Evolutionary conservation across 2,888 invertebrate genomes (phyloP), one percentile per base, ranked within the genome.

Genomic region (Pilophorus perplexus): DNA sequence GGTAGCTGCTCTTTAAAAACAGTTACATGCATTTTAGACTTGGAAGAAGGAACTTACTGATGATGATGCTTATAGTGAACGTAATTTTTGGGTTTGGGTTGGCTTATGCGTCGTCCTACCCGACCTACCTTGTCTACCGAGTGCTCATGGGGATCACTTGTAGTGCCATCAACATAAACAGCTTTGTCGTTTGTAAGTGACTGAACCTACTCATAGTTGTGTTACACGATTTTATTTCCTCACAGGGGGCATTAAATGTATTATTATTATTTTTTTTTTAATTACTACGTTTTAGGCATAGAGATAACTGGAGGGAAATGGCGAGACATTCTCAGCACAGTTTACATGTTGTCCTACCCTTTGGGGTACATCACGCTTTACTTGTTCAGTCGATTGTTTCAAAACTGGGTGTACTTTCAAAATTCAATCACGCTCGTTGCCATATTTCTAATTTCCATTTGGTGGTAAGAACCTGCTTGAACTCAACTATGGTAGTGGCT

Each of bases 251-350:
- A n/a, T n/a, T n/a, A n/a, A n/a, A n/a, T n/a, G n/a, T n/a, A n/a
- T n/a, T n/a, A n/a, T n/a, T n/a, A n/a, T n/a, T n/a, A n/a, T n/a
- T n/a, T n/a, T n/a, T n/a, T n/a, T n/a, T n/a, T n/a, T n/a, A n/a
- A n/a, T 42, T 42, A 42, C 23, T 23, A 8, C 5, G n/a, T 59
- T 54, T 2, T 68, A 77, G 85, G 88, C 33, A 87, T 89, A 72
- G 90, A 90, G 76, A 79, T 88, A 60, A 87, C 89, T 2, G 88
- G 88, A 16, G 88, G 89, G 2, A 85, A 86, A 72, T 89, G 89
- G 88, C 82, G 89, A 68, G 89, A 88, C 3, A 84, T 89, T 64
- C 85, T 89, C 1, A 89, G 89, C 64, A 87, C 89, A 68, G 87
- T 87, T 73, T 89, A 89, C 76, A 82, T 89, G 74, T 88, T 89